These are phyloP conservation scores for Phengaris arion DNA, from an alignment of 2,888 invertebrate genomes.

Conservation along the genomic window DNA sequence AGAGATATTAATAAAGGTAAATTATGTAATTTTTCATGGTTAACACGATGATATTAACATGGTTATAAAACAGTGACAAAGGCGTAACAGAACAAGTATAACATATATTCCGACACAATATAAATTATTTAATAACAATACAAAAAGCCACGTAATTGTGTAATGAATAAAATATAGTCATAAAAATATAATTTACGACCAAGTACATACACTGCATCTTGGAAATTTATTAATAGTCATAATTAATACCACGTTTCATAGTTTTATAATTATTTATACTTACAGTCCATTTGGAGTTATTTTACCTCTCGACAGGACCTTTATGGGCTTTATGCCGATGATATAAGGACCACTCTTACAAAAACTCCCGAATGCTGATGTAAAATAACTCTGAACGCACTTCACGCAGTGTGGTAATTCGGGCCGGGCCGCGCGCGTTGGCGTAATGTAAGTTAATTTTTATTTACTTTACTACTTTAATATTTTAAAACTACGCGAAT, in stretches of 20 bases:
- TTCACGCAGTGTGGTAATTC: not conserved
- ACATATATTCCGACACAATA: not conserved
- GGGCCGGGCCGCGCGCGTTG: not conserved
- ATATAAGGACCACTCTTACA: no score
- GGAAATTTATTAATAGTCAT: conserved; percentile 22
- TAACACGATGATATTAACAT: not conserved
- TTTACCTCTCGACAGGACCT: no score
- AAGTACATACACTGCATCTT: not conserved
- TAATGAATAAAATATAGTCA: conserved; percentile 23
- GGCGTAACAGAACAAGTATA: not conserved
- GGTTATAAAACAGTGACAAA: not conserved
- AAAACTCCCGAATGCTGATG: no score
- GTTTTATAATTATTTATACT: conserved; percentile 2
- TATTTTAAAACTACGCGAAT: not conserved
- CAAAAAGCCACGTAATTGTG: conserved; percentile 12
- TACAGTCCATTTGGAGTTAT: not conserved
- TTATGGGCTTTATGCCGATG: no score
- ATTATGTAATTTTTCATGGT: no score
- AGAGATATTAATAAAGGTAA: no score
- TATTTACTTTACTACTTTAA: not conserved
- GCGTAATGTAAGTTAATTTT: not conserved
- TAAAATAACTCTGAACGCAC: no score
- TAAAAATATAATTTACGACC: conserved; percentile 24
- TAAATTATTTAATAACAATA: conserved; percentile 21
- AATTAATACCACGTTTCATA: conserved; percentile 21